phyloP scores from a whole-genome alignment of 64 coral and sea anemone genomes.

The Astreopora myriophthalma region DNA sequence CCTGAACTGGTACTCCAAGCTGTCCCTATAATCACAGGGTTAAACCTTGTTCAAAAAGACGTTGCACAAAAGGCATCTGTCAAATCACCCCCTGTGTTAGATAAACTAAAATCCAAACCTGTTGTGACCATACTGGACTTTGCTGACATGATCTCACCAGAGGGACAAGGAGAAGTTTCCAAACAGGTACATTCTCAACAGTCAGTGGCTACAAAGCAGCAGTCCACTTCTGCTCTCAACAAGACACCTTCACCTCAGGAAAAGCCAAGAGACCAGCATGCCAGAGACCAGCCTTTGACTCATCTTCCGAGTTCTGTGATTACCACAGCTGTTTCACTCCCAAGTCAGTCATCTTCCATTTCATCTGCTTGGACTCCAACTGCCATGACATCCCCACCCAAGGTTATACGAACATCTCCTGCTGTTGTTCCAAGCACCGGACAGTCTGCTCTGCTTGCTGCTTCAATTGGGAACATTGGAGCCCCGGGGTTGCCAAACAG shows the following conservation, averaged over 20 bases:
- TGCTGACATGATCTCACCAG: slow-evolving; percentile 75
- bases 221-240: slow-evolving; percentile 28
- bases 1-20: slow-evolving; percentile 18
- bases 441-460: neutral
- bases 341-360: slow-evolving; percentile 36
- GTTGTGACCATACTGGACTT: slow-evolving; percentile 84
- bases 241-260: slow-evolving; percentile 68
- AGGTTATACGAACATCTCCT: slow-evolving; percentile 43
- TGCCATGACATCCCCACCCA: slow-evolving; percentile 45
- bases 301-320: slow-evolving; percentile 51
- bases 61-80: slow-evolving; percentile 7
- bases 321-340: slow-evolving; percentile 66
- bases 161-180: slow-evolving; percentile 28
- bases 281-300: slow-evolving; percentile 49
- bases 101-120: slow-evolving; percentile 64
- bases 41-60: slow-evolving; percentile 16
- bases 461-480: slow-evolving; percentile 1
- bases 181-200: slow-evolving; percentile 49
- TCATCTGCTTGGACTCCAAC: slow-evolving; percentile 37
- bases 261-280: slow-evolving; percentile 29
- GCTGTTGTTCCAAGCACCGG: neutral
- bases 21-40: slow-evolving; percentile 4
- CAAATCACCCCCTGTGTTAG: slow-evolving; percentile 8
- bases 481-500: slow-evolving; percentile 42
- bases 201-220: slow-evolving; percentile 45